A percentile compares a stretch with the other conserved stretches of the same genome.
Evolutionary conservation across 2,797 vertebrate species (phyloP).

Genomic region (Anableps anableps): DNA sequence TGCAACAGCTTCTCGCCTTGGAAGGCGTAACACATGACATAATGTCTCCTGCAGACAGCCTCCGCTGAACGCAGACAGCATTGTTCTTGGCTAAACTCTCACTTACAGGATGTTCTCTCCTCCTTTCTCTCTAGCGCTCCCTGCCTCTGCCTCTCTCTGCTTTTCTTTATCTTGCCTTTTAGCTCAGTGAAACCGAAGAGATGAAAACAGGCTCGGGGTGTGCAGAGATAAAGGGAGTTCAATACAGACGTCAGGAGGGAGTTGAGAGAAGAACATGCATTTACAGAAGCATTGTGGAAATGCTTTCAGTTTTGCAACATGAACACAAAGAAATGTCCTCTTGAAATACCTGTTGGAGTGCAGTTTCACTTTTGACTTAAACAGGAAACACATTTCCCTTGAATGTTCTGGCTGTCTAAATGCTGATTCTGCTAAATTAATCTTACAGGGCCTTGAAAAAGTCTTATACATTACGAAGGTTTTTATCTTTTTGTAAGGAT

Average conservation of each 20-base stretch:
- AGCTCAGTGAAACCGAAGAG: constrained; percentile 18
- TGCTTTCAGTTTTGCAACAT: constrained; percentile 16
- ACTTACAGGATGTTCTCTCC: constrained; percentile 61
- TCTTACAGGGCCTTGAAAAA: neutral
- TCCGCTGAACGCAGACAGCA: constrained; percentile 59
- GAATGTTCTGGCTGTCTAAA: neutral
- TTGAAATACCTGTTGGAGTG: constrained; percentile 6
- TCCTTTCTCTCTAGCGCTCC: constrained; percentile 28
- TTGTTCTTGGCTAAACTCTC: constrained; percentile 63
- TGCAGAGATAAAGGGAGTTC: constrained; percentile 44
- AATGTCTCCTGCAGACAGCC: constrained; percentile 64
- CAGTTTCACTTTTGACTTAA: constrained; percentile 4
- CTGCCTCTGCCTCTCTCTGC: constrained; percentile 20
- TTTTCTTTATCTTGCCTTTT: constrained; percentile 39
- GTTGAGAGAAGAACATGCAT: constrained; percentile 13
- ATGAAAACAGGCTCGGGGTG: constrained; percentile 52
- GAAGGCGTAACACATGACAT: constrained; percentile 64
- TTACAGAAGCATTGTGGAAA: constrained; percentile 12
- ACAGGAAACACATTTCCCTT: neutral
- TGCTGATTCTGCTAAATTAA: neutral
- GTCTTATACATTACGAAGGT: neutral
- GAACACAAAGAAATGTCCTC: constrained; percentile 21
- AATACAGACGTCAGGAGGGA: constrained; percentile 24
- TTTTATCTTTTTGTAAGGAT: neutral
- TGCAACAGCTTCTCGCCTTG: constrained; percentile 57